These are phyloP conservation scores for Rhinophrynus dorsalis DNA, from an alignment of 2,797 vertebrate genomes.

Conservation along the genomic window DNA sequence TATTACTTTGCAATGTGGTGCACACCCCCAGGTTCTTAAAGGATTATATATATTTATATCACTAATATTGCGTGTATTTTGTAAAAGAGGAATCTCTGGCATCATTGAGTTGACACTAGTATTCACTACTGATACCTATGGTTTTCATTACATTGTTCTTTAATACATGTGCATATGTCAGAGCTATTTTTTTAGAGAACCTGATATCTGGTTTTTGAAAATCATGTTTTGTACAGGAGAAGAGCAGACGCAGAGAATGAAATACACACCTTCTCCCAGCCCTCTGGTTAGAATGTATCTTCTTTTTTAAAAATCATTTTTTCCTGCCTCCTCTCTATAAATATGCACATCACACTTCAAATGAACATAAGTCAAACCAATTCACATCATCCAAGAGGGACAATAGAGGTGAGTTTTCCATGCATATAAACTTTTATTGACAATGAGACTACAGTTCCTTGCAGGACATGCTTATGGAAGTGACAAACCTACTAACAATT, in stretches of 20 bases:
- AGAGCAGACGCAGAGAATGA: not conserved
- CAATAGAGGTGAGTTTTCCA: not conserved
- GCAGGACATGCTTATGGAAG: no score
- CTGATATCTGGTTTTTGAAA: not conserved
- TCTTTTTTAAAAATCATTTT: not conserved
- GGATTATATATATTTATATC: no score
- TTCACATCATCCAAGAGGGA: not conserved
- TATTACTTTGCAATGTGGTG: no score
- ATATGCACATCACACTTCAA: not conserved
- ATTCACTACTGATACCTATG: not conserved
- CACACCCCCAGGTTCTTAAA: no score
- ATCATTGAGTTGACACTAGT: no score
- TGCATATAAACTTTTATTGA: no score
- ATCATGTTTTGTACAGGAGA: not conserved
- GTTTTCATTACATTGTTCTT: not conserved
- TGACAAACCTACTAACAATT: no score
- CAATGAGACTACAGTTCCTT: no score
- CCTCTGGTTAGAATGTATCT: slow-evolving; percentile 20
- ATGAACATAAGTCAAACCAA: not conserved
- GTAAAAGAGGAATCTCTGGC: no score
- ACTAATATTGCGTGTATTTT: no score
- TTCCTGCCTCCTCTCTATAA: slow-evolving; percentile 12
- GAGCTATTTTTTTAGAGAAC: not conserved
- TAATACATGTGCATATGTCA: not conserved
- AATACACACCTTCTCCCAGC: slow-evolving; percentile 16